phyloP scores from a whole-genome alignment of 2,797 vertebrate genomes.

The Jordanella pulchra region DNA sequence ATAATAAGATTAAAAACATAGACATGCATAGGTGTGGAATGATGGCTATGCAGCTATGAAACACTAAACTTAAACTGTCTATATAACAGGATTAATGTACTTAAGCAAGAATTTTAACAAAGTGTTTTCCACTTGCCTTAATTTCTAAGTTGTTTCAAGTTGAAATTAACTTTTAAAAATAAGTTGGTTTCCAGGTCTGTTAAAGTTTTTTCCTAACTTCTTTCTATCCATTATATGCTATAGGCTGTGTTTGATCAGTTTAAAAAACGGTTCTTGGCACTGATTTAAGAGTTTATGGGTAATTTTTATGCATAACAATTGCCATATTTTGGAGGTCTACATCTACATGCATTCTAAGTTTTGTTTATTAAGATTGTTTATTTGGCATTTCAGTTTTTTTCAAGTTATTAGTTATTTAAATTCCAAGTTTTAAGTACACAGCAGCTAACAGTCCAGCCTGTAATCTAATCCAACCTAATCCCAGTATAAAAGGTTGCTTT shows the following conservation, averaged over 20 bases:
- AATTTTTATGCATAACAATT: not conserved
- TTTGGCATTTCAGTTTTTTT: not conserved
- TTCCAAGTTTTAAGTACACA: not conserved
- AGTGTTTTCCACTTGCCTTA: not conserved
- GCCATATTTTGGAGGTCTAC: too few species aligned
- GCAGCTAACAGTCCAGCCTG: not conserved
- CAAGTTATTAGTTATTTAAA: not conserved
- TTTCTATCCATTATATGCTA: not conserved
- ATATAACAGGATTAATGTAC: not conserved
- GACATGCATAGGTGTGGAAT: not conserved
- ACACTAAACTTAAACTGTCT: not conserved
- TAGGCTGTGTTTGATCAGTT: too few species aligned
- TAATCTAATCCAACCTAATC: not conserved
- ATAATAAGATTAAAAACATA: not conserved
- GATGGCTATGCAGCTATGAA: not conserved
- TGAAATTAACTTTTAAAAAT: not conserved
- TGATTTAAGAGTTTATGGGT: not conserved
- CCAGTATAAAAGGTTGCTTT: not conserved
- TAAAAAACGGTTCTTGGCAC: not conserved
- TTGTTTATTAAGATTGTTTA: not conserved
- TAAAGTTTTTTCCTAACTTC: not conserved
- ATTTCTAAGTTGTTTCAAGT: not conserved
- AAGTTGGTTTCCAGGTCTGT: not conserved
- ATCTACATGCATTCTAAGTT: not conserved
- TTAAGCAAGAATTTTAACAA: not conserved